phyloP scores from a whole-genome alignment of 2,113 vertebrate genomes.

The Grus americana region DNA sequence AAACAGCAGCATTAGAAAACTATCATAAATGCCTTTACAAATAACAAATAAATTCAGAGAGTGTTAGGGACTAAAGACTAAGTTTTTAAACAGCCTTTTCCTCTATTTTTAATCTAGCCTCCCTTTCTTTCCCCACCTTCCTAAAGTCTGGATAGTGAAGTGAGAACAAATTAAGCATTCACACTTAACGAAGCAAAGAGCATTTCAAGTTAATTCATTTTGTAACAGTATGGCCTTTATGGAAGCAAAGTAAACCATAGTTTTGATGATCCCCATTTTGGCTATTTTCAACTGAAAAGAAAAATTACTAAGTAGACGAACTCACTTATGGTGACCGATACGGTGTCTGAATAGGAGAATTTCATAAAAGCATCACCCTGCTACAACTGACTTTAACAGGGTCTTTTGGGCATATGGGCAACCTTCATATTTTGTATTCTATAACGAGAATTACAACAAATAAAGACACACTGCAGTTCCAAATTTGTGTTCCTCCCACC shows the following conservation, averaged over 20 bases:
- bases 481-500: background rate
- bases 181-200: background rate
- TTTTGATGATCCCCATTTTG: background rate
- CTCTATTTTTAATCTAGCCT: background rate
- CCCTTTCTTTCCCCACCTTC: background rate
- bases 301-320: background rate
- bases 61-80: background rate
- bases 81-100: background rate
- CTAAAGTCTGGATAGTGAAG: background rate
- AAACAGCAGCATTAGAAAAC: background rate
- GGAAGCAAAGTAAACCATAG: background rate
- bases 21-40: background rate
- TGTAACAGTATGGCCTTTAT: background rate
- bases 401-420: background rate
- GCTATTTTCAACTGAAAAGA: background rate
- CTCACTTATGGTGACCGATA: background rate
- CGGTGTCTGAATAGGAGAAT: background rate
- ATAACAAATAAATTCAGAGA: background rate
- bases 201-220: slow-evolving; percentile 14
- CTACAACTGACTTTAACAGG: background rate
- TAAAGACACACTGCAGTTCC: background rate
- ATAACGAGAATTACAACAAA: background rate
- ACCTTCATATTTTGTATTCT: background rate
- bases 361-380: background rate
- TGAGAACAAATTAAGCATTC: background rate